Evolutionary conservation across 2,888 invertebrate species (phyloP), one percentile per base, ranked within the genome.

Genomic region (Scaptomyza parva): DNA sequence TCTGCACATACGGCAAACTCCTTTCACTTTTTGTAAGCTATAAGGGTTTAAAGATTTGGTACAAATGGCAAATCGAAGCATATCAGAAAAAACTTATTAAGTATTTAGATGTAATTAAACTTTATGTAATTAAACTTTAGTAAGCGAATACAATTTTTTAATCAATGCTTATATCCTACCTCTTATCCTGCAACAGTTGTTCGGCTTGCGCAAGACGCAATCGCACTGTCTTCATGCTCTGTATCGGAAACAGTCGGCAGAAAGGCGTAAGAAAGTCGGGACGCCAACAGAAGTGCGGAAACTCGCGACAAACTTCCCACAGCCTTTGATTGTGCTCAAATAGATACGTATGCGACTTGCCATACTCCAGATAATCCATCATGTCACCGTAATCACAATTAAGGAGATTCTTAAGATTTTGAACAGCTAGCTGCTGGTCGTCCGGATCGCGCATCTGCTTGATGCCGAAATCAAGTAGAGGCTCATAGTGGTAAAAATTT

Each of bases 401-500:
- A 72, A 97, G 93, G 89, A 97, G 93, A 74, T 94, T 93, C 89
- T 94, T 95, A 53, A 97, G 92, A 88, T 94, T 95, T 59, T 92
- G 92, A 64, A 96, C 89, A 24, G 96, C 96, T 76, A 93, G 91
- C 39, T 93, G 93, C n/a, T 95, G 94, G 47, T 95, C 92, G 3
- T 95, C 95, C 20, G 95, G 94, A 8, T 95, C 95, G 82, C 97
- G 93, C 61, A 97, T 95, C 92, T 96, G 96, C 74, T 95, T 93
- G 78, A 97, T 96, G 67, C 95, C 96, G 92, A 95, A 96, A 88
- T 96, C 95, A 64, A 97, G 92, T 66, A 97, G 92, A 30, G 97
- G 97, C 91, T 98, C 97, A 89, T 97, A 97, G 90, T 97, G 97
- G 92, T 97, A 97, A 92, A 94, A 97, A 90, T 96, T 97, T 28